Evolutionary conservation across 2,888 invertebrate genomes (phyloP).

Genomic region (Abrostola tripartita): DNA sequence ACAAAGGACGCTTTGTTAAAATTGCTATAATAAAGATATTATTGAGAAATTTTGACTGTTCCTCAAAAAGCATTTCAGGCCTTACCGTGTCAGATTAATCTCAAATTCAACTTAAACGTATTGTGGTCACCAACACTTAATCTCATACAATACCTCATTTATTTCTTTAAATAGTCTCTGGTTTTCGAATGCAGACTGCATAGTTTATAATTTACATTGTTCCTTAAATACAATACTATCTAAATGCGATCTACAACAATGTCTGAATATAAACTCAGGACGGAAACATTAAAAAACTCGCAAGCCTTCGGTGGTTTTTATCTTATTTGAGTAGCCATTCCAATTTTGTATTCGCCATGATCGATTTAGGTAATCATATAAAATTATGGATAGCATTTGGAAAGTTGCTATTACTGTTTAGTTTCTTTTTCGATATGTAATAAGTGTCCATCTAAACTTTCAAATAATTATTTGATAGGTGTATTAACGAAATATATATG

Average conservation of each 20-base stretch:
- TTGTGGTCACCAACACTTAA: neutral
- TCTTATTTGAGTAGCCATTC: conserved; percentile 34
- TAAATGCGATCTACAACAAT: conserved; percentile 37
- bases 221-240: conserved; percentile 37
- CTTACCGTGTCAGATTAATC: no score
- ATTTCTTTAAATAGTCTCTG: conserved; percentile 24
- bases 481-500: neutral
- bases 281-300: conserved; percentile 25
- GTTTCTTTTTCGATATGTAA: conserved; percentile 35
- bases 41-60: no score
- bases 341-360: conserved; percentile 33
- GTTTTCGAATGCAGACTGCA: conserved; percentile 40
- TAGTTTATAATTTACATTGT: conserved; percentile 47
- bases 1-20: no score
- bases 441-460: conserved; percentile 35
- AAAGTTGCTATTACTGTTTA: conserved; percentile 40
- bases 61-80: no score
- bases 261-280: conserved; percentile 28
- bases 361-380: conserved; percentile 53
- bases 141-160: conserved; percentile 1
- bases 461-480: conserved; percentile 14
- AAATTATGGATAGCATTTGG: conserved; percentile 46
- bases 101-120: no score
- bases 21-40: no score
- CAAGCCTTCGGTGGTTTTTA: conserved; percentile 4